phyloP scores from a whole-genome alignment of 2,113 vertebrate genomes.

The Pica pica region DNA sequence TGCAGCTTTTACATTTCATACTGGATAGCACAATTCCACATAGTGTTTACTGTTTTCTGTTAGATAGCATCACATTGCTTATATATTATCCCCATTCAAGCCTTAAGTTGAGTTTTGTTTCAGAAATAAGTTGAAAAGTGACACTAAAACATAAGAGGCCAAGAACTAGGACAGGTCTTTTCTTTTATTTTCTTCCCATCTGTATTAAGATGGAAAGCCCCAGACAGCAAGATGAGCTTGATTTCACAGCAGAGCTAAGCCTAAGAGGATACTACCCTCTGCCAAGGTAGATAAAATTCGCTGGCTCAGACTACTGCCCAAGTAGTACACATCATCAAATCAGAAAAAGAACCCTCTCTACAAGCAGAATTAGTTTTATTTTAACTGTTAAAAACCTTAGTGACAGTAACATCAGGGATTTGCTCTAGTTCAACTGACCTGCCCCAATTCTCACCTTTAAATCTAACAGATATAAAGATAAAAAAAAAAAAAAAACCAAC shows the following conservation, averaged over 20 bases:
- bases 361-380: neutral
- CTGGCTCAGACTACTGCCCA: neutral
- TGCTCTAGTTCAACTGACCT: constrained; percentile 27
- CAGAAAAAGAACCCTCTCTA: neutral
- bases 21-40: constrained; percentile 55
- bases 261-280: neutral
- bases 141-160: constrained; percentile 30
- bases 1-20: constrained; percentile 53
- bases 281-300: neutral
- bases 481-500: neutral
- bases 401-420: neutral
- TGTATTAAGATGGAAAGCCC: neutral
- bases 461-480: constrained; percentile 57
- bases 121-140: constrained; percentile 35
- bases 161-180: constrained; percentile 51
- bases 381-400: neutral
- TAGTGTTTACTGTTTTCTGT: constrained; percentile 67
- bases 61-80: constrained; percentile 61
- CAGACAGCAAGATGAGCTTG: neutral
- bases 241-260: neutral
- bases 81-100: constrained; percentile 67
- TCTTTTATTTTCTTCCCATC: neutral
- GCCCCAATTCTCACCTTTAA: constrained; percentile 50
- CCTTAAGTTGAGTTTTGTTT: constrained; percentile 55
- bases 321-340: neutral